Percentiles rank a stretch among this genome's conserved stretches.
Conservation (phyloP, 2,888 invertebrate species). For the Hoplodrina ambigua region DNA sequence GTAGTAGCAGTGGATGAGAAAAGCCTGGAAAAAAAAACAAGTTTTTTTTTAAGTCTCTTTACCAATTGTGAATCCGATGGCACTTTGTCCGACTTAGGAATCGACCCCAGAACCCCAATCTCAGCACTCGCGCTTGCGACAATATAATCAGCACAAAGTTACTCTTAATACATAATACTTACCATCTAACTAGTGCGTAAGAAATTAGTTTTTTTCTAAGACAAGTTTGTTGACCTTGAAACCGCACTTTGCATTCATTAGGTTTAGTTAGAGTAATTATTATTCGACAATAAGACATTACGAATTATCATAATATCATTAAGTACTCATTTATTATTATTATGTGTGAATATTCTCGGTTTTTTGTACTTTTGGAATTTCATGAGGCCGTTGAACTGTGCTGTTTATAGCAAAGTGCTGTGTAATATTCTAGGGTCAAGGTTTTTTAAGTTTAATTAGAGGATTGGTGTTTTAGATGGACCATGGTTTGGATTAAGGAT, state of each 20-base stretch:
- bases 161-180: neutral
- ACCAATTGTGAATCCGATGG: no score
- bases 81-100: no score
- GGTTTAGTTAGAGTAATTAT: constrained; percentile 3
- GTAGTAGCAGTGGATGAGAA: no score
- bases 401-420: neutral
- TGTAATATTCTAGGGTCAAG: constrained; percentile 20
- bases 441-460: neutral
- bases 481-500: no score
- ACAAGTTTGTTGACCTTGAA: constrained; percentile 37
- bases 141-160: no score
- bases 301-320: constrained; percentile 45
- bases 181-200: constrained; percentile 10
- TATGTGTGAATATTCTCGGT: constrained; percentile 35
- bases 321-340: constrained; percentile 36
- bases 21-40: no score
- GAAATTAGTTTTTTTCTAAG: neutral
- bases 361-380: constrained; percentile 15
- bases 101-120: no score
- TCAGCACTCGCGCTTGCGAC: no score
- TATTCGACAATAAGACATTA: constrained; percentile 26
- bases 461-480: neutral
- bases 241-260: constrained; percentile 42
- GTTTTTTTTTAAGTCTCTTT: no score
- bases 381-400: constrained; percentile 15